A percentile compares a stretch with the other conserved stretches of the same genome.
Conservation (phyloP, 2,888 invertebrate genomes). For the Automeris io region DNA sequence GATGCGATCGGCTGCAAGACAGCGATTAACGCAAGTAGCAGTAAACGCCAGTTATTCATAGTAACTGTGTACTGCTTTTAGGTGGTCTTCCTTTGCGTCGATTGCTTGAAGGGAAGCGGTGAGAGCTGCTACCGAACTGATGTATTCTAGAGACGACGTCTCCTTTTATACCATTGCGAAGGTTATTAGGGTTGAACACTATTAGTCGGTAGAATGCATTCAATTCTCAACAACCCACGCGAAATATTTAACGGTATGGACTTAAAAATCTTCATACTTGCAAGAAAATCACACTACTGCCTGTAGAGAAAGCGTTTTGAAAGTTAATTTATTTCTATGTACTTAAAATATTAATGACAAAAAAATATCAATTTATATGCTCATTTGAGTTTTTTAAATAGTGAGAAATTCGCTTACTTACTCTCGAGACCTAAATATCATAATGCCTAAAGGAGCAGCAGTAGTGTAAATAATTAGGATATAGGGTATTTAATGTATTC, state of each 20-base stretch:
- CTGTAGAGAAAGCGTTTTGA: too few relatives aligned
- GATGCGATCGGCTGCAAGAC: conserved; percentile 53
- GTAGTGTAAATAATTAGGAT: too few relatives aligned
- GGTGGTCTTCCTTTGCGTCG: conserved; percentile 7
- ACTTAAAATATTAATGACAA: too few relatives aligned
- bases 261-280: conserved; percentile 27
- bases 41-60: conserved; percentile 72
- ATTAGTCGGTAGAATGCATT: conserved; percentile 68
- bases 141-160: conserved; percentile 17
- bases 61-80: conserved; percentile 48
- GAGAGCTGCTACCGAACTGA: conserved; percentile 58
- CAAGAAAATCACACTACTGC: too few relatives aligned
- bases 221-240: conserved; percentile 65
- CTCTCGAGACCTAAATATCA: too few relatives aligned
- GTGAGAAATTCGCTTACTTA: too few relatives aligned
- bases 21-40: conserved; percentile 59
- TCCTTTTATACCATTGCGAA: conserved; percentile 49
- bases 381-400: too few relatives aligned
- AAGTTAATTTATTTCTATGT: too few relatives aligned
- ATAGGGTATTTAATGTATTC: too few relatives aligned
- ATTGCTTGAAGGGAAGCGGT: conserved; percentile 15
- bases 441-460: too few relatives aligned
- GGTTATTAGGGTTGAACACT: conserved; percentile 42
- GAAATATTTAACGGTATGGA: conserved; percentile 15
- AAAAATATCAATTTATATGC: too few relatives aligned